Percentiles rank a stretch among this genome's conserved stretches.
phyloP scores from a whole-genome alignment of 2,888 invertebrate genomes.

The Eupithecia tripunctaria region DNA sequence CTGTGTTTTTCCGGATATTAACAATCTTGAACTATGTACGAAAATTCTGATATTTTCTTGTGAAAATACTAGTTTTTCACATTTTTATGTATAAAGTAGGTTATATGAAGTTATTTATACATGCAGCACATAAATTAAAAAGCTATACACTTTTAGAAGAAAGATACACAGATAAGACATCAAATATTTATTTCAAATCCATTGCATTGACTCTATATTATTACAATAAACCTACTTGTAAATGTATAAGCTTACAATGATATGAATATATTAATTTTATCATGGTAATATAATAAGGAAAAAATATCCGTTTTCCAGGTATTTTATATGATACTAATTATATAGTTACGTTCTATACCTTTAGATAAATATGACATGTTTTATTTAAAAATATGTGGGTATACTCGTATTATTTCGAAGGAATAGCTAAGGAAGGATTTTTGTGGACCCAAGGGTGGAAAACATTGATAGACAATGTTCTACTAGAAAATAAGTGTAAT shows the following conservation, averaged over 20 bases:
- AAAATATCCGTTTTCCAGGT: not conserved
- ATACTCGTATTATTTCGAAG: not conserved
- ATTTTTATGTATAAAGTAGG: not conserved
- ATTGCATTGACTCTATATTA: constrained; percentile 59
- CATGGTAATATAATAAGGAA: not conserved
- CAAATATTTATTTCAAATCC: constrained; percentile 76
- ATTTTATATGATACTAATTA: not conserved
- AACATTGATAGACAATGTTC: constrained; percentile 6
- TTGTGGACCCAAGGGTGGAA: constrained; percentile 35
- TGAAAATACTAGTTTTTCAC: not conserved
- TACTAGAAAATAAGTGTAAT: constrained; percentile 27
- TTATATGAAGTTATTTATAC: too few species aligned
- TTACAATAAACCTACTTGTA: constrained; percentile 46
- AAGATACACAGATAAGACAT: constrained; percentile 34
- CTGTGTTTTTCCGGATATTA: not conserved
- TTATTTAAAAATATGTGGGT: not conserved
- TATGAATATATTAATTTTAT: constrained; percentile 17
- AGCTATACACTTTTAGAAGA: not conserved
- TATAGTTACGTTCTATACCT: not conserved
- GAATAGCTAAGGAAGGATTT: constrained; percentile 31
- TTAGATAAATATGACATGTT: not conserved
- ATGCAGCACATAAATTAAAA: not conserved
- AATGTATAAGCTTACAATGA: constrained; percentile 28
- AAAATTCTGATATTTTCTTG: not conserved
- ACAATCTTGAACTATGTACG: not conserved